Evolutionary conservation across 2,797 vertebrate genomes (phyloP).

Genomic region (Poecilia picta): DNA sequence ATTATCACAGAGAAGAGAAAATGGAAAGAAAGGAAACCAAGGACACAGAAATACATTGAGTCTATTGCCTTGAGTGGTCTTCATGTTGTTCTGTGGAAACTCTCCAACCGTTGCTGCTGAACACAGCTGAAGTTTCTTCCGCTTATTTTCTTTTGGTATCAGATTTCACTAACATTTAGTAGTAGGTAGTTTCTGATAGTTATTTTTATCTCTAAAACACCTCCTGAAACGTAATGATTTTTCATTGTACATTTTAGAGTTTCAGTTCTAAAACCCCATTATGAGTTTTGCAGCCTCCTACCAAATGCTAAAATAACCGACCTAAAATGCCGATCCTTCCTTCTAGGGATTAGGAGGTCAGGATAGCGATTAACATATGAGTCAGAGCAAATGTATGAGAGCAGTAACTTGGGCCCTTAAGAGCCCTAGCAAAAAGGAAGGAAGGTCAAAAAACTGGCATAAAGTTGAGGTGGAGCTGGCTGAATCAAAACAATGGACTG

Average conservation of each 20-base stretch:
- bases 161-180: not conserved
- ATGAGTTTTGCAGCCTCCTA: not conserved
- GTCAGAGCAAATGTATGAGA: not conserved
- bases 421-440: not conserved
- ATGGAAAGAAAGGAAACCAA: conserved; percentile 3
- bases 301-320: not conserved
- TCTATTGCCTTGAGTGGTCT: not conserved
- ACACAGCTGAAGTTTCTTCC: not conserved
- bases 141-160: not conserved
- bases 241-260: not conserved
- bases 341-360: not conserved
- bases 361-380: not conserved
- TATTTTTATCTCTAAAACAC: not conserved
- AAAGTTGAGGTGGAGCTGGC: not conserved
- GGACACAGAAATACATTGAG: conserved; percentile 1
- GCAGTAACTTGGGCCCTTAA: not conserved
- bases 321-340: too few species aligned
- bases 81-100: not conserved
- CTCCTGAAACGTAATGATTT: not conserved
- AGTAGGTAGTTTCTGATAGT: not conserved
- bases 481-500: not conserved
- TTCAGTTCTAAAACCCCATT: not conserved
- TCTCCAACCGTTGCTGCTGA: not conserved
- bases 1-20: not conserved
- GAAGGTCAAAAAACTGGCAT: not conserved